A percentile compares a stretch with the other conserved stretches of the same genome.
Conservation (phyloP, 2,888 invertebrate genomes). For the Ophion ellenae region DNA sequence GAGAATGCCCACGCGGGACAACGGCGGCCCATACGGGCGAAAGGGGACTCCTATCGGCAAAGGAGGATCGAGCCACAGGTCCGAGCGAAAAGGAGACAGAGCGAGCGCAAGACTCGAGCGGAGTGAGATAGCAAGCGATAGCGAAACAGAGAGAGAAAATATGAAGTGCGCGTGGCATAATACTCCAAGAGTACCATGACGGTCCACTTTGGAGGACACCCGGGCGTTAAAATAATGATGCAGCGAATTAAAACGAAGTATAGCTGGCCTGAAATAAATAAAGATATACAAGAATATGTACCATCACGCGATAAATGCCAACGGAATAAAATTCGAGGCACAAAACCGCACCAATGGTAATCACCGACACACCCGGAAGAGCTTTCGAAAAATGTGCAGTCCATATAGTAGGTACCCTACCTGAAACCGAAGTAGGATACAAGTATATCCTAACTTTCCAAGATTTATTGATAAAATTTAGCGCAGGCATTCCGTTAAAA, state of each 20-base stretch:
- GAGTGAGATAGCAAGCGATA: not conserved
- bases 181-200: conserved; percentile 54
- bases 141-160: not conserved
- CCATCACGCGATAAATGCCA: too few species aligned
- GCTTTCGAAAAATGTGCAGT: conserved; percentile 65
- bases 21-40: too few species aligned
- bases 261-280: too few species aligned
- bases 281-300: too few species aligned
- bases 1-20: too few species aligned
- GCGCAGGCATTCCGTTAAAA: conserved; percentile 41
- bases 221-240: conserved; percentile 28
- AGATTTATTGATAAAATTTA: conserved; percentile 50
- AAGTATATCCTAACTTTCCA: conserved; percentile 42
- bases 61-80: too few species aligned
- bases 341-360: conserved; percentile 61
- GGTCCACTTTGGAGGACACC: conserved; percentile 55
- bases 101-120: not conserved
- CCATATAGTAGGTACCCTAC: conserved; percentile 68
- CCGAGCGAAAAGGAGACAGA: too few species aligned
- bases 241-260: too few species aligned
- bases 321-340: too few species aligned
- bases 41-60: too few species aligned
- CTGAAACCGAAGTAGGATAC: conserved; percentile 48
- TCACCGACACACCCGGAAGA: conserved; percentile 48
- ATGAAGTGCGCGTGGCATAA: not conserved